A percentile compares a stretch with the other conserved stretches of the same genome.
These are phyloP conservation scores for Jacana jacana DNA, from an alignment of 2,113 vertebrate species.

Conservation along the genomic window DNA sequence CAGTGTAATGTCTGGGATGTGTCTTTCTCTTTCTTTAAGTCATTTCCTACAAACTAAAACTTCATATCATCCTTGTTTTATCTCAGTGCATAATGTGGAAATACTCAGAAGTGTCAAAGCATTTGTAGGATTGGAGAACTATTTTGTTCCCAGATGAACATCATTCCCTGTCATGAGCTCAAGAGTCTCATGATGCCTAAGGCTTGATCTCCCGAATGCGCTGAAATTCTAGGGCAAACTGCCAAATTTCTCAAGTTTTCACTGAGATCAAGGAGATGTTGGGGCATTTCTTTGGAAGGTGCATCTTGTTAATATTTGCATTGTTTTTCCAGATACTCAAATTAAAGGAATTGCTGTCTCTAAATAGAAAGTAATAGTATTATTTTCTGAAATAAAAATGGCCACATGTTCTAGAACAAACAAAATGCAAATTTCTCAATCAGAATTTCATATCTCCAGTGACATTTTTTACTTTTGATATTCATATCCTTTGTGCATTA, in stretches of 20 bases:
- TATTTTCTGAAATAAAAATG: constrained; percentile 35
- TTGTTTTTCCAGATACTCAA: constrained; percentile 8
- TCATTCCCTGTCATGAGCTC: constrained; percentile 20
- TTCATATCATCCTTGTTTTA: neutral
- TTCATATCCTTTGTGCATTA: constrained; percentile 60
- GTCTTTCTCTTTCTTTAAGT: neutral
- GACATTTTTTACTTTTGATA: constrained; percentile 47
- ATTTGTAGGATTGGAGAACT: neutral
- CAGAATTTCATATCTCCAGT: constrained; percentile 39
- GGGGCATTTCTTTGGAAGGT: constrained; percentile 17
- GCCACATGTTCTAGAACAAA: constrained; percentile 41
- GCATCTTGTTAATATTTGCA: constrained; percentile 30
- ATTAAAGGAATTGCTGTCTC: constrained; percentile 22
- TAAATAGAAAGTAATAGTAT: constrained; percentile 1
- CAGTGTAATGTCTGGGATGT: neutral
- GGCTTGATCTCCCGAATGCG: constrained; percentile 37
- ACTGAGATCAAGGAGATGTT: constrained; percentile 34
- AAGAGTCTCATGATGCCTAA: neutral
- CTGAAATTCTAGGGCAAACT: constrained; percentile 31
- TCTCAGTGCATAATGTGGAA: neutral
- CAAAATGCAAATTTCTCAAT: constrained; percentile 60
- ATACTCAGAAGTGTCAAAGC: constrained; percentile 10
- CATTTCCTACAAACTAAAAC: neutral
- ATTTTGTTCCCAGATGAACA: constrained; percentile 9
- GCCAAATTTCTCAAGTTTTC: constrained; percentile 49